Base-by-base conservation (phyloP, 1,140 invertebrate genomes). In the Eumaeus atala region DNA sequence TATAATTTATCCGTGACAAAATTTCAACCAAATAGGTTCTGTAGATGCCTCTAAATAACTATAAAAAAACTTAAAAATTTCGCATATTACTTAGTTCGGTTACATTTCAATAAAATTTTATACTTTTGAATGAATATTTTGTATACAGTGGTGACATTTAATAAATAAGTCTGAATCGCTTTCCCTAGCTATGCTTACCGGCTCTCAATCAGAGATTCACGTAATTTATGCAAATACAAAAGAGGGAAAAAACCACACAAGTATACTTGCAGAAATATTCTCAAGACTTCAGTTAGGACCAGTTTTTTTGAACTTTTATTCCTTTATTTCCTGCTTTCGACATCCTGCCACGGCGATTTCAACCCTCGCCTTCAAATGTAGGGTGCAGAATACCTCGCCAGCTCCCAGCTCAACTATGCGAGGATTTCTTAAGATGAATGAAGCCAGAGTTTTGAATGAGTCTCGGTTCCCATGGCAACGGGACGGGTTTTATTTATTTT, bases 251-350 rank as follows among this genome's bases (percentile, higher is more conserved):
- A 52, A 34, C 49, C 6, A 42, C 14, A 16, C 17, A 28, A 28
- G 40, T 42, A 12, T 17, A 42, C 17, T 9, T 16, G 14, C 10
- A 42, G 17, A 12, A 12, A 12, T 42, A 8, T 42, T 42, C 12
- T 12, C 12, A 16, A 42, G 17, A 12, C 9, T 4, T 28, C 12
- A 16, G 28, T 35, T 50, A 36, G 28, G 12, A 50, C 12, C 48
- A 33, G 48, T 35, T 14, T 50, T 42, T 50, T 12, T 50, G 48
- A 50, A 50, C 48, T 50, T 50, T 28, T 34, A 50, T 33, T 50
- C n/a, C 34, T 50, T 50, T 50, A 50, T 50, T 50, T 50, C 48
- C 48, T 21, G 28, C 34, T 33, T n/a, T 11, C 28, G 34, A 14
- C 10, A 16, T n/a, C 3, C 14, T 10, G 48, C 48, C 21, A 50